These are phyloP conservation scores for Chaunax sp. DNA, from an alignment of 2,797 vertebrate species.

Conservation along the genomic window DNA sequence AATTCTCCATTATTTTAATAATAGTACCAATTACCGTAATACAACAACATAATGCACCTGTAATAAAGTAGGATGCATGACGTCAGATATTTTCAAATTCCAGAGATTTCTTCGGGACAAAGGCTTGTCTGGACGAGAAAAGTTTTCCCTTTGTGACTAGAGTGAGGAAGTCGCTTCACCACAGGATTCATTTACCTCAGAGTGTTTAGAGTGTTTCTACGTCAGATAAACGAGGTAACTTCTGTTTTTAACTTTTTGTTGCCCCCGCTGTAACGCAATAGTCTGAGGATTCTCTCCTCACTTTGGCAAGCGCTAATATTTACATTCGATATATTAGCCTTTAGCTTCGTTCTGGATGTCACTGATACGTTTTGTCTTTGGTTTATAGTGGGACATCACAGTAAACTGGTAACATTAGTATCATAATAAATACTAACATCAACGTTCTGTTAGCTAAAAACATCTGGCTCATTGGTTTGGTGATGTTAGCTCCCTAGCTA, in stretches of 20 bases:
- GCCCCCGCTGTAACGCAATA: no score
- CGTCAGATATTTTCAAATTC: conserved; percentile 66
- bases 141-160: not conserved
- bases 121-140: conserved; percentile 40
- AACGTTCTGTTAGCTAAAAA: not conserved
- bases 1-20: no score
- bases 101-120: conserved; percentile 50
- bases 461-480: no score
- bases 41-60: conserved; percentile 11
- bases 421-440: not conserved
- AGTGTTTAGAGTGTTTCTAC: not conserved
- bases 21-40: conserved; percentile 14
- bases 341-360: not conserved
- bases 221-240: conserved; percentile 24
- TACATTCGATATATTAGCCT: not conserved
- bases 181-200: not conserved
- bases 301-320: not conserved
- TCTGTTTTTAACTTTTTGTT: not conserved
- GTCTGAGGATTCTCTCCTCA: not conserved
- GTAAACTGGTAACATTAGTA: not conserved
- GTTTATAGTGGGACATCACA: no score
- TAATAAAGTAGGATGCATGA: conserved; percentile 4
- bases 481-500: not conserved
- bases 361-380: not conserved
- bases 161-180: not conserved